phyloP scores from a whole-genome alignment of 2,113 vertebrate species.

The Oenanthe melanoleuca region DNA sequence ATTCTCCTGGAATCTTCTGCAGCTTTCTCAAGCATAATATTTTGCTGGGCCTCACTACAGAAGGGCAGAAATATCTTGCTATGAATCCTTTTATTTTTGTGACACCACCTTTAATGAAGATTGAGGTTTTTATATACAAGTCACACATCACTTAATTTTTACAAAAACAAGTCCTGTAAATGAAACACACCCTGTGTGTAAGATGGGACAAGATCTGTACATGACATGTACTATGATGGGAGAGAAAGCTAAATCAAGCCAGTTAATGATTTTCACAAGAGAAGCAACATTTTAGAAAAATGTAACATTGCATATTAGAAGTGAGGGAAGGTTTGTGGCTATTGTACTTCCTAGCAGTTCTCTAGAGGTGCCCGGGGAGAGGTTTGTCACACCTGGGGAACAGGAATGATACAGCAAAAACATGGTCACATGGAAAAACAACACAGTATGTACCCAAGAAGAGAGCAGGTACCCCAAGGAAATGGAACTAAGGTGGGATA shows the following conservation, averaged over 20 bases:
- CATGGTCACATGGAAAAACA: neutral
- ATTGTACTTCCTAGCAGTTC: neutral
- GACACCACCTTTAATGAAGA: neutral
- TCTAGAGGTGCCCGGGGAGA: neutral
- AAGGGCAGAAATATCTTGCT: neutral
- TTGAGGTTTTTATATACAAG: neutral
- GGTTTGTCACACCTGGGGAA: neutral
- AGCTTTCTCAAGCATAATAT: neutral
- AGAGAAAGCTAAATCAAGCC: neutral
- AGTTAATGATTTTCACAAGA: neutral
- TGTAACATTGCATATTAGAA: neutral
- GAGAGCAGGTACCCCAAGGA: neutral
- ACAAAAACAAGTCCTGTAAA: neutral
- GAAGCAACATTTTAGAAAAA: neutral
- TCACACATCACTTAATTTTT: neutral
- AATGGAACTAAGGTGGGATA: neutral
- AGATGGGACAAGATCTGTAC: neutral
- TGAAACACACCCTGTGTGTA: neutral
- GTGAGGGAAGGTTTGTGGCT: neutral
- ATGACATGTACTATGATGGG: rapidly evolving
- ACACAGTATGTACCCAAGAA: neutral
- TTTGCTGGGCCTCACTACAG: neutral
- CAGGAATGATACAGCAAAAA: constrained; percentile 30
- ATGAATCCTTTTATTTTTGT: neutral
- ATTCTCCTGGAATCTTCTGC: neutral